Percentiles rank a stretch among this genome's conserved stretches.
These are phyloP conservation scores for Rhea americana DNA, from an alignment of 2,113 vertebrate genomes.

Conservation along the genomic window DNA sequence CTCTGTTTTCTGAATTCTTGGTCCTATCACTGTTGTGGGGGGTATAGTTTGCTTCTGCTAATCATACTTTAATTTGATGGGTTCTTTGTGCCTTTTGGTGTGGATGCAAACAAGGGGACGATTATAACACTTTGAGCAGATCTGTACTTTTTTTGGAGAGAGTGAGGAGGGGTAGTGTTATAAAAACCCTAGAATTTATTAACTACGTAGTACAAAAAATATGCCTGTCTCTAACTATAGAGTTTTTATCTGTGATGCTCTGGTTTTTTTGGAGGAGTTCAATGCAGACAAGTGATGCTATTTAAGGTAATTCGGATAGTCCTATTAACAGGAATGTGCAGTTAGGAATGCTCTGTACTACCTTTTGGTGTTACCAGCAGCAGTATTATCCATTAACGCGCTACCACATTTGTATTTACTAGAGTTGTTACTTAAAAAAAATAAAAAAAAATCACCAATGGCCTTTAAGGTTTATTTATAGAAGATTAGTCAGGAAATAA, in stretches of 20 bases:
- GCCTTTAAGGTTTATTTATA: slow-evolving; percentile 35
- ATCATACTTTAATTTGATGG: slow-evolving; percentile 25
- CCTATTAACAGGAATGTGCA: not conserved
- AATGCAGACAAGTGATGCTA: not conserved
- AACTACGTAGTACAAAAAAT: not conserved
- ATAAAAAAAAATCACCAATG: not conserved
- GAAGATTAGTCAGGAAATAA: slow-evolving; percentile 51
- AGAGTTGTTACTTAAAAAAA: not conserved
- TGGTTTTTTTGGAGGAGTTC: not conserved
- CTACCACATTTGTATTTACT: not conserved
- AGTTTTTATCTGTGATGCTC: not conserved
- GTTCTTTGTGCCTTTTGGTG: not conserved
- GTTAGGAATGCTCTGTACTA: not conserved
- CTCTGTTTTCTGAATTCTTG: slow-evolving; percentile 16
- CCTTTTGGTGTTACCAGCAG: not conserved
- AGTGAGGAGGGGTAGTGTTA: not conserved
- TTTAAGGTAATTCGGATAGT: slow-evolving; percentile 24
- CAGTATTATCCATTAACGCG: not conserved
- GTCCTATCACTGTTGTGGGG: not conserved
- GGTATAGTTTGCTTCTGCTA: not conserved
- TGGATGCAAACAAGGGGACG: not conserved
- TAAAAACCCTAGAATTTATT: not conserved
- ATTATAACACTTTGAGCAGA: not conserved
- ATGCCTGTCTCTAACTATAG: not conserved
- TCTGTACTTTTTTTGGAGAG: not conserved